Conservation (phyloP, 2,113 vertebrate genomes). For the Recurvirostra avosetta region DNA sequence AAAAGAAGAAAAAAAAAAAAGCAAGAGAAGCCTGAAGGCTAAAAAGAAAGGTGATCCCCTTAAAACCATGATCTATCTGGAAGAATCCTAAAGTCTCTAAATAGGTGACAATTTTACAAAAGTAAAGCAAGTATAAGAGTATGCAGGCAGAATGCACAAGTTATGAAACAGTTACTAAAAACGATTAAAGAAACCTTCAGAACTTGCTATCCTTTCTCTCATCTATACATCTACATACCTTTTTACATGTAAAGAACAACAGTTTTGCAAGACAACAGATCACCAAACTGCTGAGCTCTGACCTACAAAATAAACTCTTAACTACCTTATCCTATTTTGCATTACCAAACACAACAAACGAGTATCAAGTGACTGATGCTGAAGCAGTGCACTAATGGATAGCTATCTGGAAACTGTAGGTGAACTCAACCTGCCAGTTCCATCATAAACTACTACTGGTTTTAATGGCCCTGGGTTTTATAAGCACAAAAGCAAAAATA, state of each 20-base stretch:
- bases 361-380: neutral
- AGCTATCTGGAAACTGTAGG: neutral
- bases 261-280: neutral
- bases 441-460: neutral
- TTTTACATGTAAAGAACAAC: neutral
- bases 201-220: neutral
- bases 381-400: neutral
- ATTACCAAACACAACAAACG: neutral
- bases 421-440: neutral
- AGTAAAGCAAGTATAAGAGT: neutral
- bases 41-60: neutral
- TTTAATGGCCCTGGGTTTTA: neutral
- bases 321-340: neutral
- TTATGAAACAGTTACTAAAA: neutral
- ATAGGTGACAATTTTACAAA: neutral
- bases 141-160: fast-evolving
- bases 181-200: neutral
- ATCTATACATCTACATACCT: neutral
- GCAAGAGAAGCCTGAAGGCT: neutral
- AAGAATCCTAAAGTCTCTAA: neutral
- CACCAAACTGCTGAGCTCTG: neutral
- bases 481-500: neutral
- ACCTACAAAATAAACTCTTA: neutral
- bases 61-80: neutral
- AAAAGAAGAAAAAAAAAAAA: no score